Evolutionary conservation across 1,140 invertebrate genomes (phyloP), one percentile per base, ranked within the genome.

Genomic region (Eurosta solidaginis): DNA sequence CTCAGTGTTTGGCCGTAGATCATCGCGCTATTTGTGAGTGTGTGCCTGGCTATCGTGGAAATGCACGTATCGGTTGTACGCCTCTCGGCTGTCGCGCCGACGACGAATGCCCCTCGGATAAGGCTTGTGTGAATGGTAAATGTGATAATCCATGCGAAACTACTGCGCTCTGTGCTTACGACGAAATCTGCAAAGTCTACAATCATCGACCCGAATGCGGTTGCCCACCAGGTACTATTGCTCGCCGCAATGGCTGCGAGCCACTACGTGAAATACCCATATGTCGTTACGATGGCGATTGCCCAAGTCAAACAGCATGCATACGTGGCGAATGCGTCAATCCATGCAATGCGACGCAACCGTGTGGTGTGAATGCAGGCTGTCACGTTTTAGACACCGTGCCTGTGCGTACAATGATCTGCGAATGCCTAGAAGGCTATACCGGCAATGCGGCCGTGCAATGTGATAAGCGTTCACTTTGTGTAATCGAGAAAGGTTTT

Each of bases 361-460:
- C 96, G 0, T 97, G 96, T 82, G 94, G 94, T 42, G 90, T 91
- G 9, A 96, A 96, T 80, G 93, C 95, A 0, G 89, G 92, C 76
- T 97, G 96, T 82, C 92, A 91, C 73, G 92, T 96, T 1, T 87
- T 94, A 3, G 93, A 97, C 82, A 95, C 96, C 0, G 88, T 92
- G 27, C 95, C 96, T 1, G 92, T 97, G 0, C 91, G 94, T 82
- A 96, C 95, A 17, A 95, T 97, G 94, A 92, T 95, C 77, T 97
- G 96, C 81, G 92, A 94, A 86, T 97, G 96, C 84, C 84, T 94
- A n/a, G 93, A 94, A 29, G 94, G 95, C 59, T 96, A 94, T 85
- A 92, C 92, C 87, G 94, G 94, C 86, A 94, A 95, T 85, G 94
- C 94, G 22, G 92, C 94, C 27, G 90, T 93, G 47, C 90, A 93